Evolutionary conservation across 2,888 invertebrate genomes (phyloP).

Genomic region (Macrosiphum euphorbiae): DNA sequence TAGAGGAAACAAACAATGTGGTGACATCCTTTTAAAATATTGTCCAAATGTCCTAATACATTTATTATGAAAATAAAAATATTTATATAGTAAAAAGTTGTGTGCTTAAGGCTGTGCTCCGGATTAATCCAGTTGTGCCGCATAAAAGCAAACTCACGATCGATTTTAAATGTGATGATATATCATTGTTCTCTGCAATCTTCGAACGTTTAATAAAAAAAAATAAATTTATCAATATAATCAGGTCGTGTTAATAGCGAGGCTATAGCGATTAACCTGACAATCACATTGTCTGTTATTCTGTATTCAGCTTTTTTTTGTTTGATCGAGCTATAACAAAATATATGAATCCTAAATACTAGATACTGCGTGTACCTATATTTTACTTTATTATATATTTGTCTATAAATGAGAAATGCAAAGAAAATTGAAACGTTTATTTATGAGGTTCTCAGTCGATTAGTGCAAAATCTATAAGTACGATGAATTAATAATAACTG

Average conservation of each 20-base stretch:
- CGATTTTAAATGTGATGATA: background rate
- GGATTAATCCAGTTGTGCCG: no score
- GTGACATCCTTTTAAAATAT: no score
- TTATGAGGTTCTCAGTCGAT: background rate
- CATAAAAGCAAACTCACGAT: background rate
- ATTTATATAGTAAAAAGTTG: no score
- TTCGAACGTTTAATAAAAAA: background rate
- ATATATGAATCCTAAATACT: background rate
- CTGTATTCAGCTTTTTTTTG: background rate
- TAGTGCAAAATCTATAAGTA: background rate
- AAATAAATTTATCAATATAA: background rate
- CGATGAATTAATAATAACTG: no score
- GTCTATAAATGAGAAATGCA: background rate
- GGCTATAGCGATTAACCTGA: background rate
- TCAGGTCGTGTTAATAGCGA: background rate
- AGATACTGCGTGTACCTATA: background rate
- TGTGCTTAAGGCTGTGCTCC: no score
- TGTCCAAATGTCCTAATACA: no score
- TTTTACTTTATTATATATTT: background rate
- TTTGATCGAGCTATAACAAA: background rate
- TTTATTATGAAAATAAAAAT: no score
- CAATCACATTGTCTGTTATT: background rate
- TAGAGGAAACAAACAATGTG: no score
- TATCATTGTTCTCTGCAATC: background rate
- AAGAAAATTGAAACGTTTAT: background rate